Evolutionary conservation across 2,888 invertebrate species (phyloP), one percentile per base, ranked within the genome.

Genomic region (Macaria liturata): DNA sequence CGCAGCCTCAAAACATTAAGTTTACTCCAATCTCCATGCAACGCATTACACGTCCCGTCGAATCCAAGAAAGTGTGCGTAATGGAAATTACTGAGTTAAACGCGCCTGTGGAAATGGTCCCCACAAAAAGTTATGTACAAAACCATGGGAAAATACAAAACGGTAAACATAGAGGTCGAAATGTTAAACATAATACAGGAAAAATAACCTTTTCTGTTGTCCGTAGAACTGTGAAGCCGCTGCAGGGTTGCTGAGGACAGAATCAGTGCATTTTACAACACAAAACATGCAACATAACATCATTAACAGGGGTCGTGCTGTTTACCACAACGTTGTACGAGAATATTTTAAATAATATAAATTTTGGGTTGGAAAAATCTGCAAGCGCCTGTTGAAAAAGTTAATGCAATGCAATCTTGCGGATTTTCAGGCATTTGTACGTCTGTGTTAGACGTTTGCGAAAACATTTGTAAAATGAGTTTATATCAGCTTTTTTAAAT

Each of bases 191-290:
- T 44, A 49, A 9, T 30, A 59, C 64, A 72, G 45, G 71, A 65
- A 59, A 69, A 64, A 54, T 79, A 80, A 81, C 81, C 81, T 82
- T 71, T 57, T 52, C 39, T 59, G 53, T 47, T 65, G 20, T 67
- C 66, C 68, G 66, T 65, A 57, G 67, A 55, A 53, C 49, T 53
- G 61, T 59, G 61, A 52, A 60, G 61, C 66, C 49, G 61, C 49
- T 51, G 20, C 64, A n/a, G 60, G 62, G 34, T 5, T 65, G 75
- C 83, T 84, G 85, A 69, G 78, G 74, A 83, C 78, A 84, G 72
- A 83, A 80, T 76, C 71, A 67, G 78, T 80, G 81, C 75, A 75
- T 69, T 67, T 76, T 75, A 79, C 66, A 76, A 74, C 68, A 76
- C 9, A 64, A 59, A 57, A 70, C 75, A 77, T 81, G 80, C 81